Conservation (phyloP, 2,113 vertebrate genomes). For the Mugil cephalus region DNA sequence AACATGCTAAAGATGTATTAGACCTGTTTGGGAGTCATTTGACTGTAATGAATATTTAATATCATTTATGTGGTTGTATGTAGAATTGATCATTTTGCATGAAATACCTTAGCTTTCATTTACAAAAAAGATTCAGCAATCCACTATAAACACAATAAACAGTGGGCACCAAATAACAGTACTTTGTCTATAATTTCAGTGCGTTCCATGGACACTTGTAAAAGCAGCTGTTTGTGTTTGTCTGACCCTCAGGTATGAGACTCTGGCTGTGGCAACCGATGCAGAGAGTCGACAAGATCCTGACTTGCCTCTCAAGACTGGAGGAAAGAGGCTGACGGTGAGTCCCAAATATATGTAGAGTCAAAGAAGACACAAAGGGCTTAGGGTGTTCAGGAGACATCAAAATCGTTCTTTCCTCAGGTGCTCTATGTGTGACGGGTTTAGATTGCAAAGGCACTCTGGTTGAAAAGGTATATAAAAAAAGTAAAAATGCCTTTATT, state of each 20-base stretch:
- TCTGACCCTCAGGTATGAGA: conserved; percentile 90
- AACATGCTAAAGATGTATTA: background rate
- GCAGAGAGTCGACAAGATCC: conserved; percentile 90
- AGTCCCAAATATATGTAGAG: conserved; percentile 24
- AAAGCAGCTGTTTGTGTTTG: conserved; percentile 11
- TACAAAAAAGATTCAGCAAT: background rate
- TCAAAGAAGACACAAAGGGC: background rate
- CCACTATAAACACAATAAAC: background rate
- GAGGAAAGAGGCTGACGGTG: conserved; percentile 91
- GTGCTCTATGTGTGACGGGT: too few species aligned
- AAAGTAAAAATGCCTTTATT: too few species aligned
- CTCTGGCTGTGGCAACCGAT: conserved; percentile 94
- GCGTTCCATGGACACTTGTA: background rate
- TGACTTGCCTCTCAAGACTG: conserved; percentile 88
- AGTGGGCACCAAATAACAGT: too few species aligned
- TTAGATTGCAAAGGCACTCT: too few species aligned
- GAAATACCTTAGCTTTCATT: background rate
- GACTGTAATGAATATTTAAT: too few species aligned
- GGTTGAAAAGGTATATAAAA: too few species aligned
- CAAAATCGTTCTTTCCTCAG: too few species aligned
- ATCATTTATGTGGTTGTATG: background rate
- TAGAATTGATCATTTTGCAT: background rate
- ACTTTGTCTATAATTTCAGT: background rate
- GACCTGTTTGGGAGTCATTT: too few species aligned
- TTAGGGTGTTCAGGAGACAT: too few species aligned